Conservation (phyloP, 2,113 vertebrate genomes). For the Canis aureus region DNA sequence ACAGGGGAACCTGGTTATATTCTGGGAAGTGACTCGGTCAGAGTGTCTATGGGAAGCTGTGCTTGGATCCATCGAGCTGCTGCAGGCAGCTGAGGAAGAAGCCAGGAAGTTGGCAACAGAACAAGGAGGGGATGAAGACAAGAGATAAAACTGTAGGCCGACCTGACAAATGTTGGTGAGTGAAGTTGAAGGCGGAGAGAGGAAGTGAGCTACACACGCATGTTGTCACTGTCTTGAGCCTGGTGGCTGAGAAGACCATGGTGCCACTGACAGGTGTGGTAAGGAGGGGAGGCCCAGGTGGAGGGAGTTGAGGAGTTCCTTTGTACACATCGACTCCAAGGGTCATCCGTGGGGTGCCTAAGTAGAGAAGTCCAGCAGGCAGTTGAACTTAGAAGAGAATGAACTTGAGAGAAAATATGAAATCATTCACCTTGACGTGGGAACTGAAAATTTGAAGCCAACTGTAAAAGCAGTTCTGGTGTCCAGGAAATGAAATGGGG, state of each 20-base stretch:
- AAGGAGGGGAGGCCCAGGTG: fast-evolving
- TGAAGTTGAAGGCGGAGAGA: not conserved
- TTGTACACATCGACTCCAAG: not conserved
- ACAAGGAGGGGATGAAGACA: not conserved
- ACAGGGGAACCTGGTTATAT: not conserved
- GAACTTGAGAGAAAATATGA: not conserved
- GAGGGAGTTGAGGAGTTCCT: not conserved
- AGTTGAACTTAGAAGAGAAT: not conserved
- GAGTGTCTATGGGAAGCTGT: not conserved
- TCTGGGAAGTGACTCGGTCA: not conserved
- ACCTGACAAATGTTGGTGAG: not conserved
- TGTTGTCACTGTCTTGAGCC: not conserved
- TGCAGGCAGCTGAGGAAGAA: not conserved
- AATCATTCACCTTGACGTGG: not conserved
- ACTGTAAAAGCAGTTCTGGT: not conserved
- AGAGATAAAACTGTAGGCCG: not conserved
- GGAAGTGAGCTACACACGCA: fast-evolving
- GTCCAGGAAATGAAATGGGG: not conserved
- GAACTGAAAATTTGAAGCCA: not conserved
- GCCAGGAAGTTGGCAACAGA: not conserved
- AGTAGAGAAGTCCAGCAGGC: not conserved
- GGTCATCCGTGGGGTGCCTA: not conserved
- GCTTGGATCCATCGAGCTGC: not conserved
- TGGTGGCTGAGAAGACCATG: fast-evolving
- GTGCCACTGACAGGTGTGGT: not conserved